phyloP scores from a whole-genome alignment of 1,140 invertebrate species.

The Neodiprion fabricii region DNA sequence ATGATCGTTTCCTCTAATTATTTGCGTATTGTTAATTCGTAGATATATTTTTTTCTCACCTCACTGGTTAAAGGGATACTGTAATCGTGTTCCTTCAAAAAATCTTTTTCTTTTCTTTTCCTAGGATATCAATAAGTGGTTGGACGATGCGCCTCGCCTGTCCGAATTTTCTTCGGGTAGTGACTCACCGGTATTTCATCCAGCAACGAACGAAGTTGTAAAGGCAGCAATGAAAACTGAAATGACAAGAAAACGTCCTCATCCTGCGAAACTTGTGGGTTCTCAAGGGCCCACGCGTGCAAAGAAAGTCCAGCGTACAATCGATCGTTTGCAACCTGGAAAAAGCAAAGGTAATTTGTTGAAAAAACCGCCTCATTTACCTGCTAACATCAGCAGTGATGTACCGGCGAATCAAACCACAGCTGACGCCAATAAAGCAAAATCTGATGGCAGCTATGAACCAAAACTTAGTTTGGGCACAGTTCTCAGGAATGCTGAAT shows the following conservation, averaged over 20 bases:
- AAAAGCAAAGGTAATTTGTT: constrained; percentile 84
- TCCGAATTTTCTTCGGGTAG: constrained; percentile 76
- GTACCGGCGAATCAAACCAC: constrained; percentile 25
- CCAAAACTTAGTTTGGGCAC: constrained; percentile 83
- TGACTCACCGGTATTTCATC: constrained; percentile 68
- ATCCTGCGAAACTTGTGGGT: constrained; percentile 48
- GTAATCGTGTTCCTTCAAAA: background rate
- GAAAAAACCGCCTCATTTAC: constrained; percentile 50
- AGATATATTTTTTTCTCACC: too few species aligned
- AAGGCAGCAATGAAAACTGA: constrained; percentile 37
- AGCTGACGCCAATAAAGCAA: constrained; percentile 36
- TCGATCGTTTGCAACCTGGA: constrained; percentile 81
- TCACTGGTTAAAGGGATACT: too few species aligned
- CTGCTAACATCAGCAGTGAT: constrained; percentile 29
- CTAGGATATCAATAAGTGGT: constrained; percentile 85
- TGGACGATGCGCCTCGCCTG: constrained; percentile 81
- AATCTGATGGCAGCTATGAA: constrained; percentile 62
- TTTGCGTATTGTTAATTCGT: too few species aligned
- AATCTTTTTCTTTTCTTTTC: constrained; percentile 28
- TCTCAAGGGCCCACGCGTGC: constrained; percentile 63
- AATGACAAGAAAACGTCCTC: constrained; percentile 46
- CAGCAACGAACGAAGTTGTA: constrained; percentile 42
- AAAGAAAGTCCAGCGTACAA: constrained; percentile 80
- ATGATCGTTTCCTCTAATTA: too few species aligned
- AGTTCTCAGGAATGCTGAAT: constrained; percentile 70